Conservation (phyloP, 2,797 vertebrate genomes). For the Echeneis naucrates region DNA sequence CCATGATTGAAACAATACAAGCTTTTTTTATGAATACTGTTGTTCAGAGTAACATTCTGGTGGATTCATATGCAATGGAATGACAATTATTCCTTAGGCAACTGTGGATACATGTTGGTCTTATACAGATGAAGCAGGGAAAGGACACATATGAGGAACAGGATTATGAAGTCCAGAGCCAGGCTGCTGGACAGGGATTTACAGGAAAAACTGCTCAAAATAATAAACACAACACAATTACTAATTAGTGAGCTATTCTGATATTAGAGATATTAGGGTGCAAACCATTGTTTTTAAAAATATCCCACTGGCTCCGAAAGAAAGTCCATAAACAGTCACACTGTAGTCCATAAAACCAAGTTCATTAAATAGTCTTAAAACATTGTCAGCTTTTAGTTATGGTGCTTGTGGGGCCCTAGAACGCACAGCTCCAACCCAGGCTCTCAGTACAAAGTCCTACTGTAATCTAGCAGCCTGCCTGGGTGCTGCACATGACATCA, state of each 20-base stretch:
- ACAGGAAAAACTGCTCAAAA: neutral
- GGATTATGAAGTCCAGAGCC: neutral
- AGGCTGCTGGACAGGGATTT: neutral
- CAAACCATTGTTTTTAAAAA: neutral
- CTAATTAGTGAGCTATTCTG: neutral
- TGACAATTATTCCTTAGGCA: no score
- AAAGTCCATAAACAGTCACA: no score
- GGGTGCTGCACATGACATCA: neutral
- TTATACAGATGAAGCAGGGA: neutral
- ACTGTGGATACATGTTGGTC: neutral
- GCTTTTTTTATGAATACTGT: no score
- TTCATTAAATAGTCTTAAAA: neutral
- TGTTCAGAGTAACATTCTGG: no score
- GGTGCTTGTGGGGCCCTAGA: neutral
- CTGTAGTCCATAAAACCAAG: neutral
- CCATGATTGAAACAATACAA: no score
- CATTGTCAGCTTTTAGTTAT: neutral
- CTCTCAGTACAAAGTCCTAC: neutral
- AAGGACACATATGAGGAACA: neutral
- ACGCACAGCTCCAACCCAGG: neutral
- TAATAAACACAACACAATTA: neutral
- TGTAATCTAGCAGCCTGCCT: neutral
- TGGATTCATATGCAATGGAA: neutral
- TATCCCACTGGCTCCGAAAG: neutral
- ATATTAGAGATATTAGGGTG: neutral